These are phyloP conservation scores for Drosophila eugracilis DNA, from an alignment of 1,140 invertebrate species.

Conservation along the genomic window DNA sequence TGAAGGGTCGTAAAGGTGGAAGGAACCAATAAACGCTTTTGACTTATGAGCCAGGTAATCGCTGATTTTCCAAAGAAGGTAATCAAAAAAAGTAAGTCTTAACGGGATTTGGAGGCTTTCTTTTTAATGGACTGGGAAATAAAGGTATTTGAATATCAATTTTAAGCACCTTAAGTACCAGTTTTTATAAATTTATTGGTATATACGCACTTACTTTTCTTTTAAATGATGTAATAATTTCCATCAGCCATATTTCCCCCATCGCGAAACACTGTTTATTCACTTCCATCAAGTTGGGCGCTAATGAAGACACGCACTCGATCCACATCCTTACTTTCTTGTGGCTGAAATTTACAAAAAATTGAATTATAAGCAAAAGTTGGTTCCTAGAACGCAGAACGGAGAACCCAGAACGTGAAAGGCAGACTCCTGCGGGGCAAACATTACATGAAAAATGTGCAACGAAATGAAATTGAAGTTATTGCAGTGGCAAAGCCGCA, in stretches of 20 bases:
- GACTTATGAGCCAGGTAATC: constrained; percentile 39
- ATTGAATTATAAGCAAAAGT: constrained; percentile 52
- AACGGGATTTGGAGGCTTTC: too few relatives aligned
- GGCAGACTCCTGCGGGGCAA: constrained; percentile 2
- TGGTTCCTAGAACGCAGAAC: constrained; percentile 12
- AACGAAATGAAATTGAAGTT: constrained; percentile 74
- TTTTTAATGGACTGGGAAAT: not conserved
- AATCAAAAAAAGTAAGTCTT: too few relatives aligned
- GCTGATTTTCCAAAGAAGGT: constrained; percentile 5
- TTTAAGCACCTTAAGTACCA: too few relatives aligned
- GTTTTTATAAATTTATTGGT: too few relatives aligned
- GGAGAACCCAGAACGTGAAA: too few relatives aligned
- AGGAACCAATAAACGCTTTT: constrained; percentile 31
- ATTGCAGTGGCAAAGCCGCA: constrained; percentile 55
- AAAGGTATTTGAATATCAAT: too few relatives aligned
- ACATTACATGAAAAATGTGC: constrained; percentile 64
- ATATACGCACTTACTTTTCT: too few relatives aligned
- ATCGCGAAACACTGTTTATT: not conserved
- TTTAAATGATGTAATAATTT: not conserved
- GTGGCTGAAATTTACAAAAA: constrained; percentile 30
- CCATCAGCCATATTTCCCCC: not conserved
- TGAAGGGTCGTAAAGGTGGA: constrained; percentile 17
- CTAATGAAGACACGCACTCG: constrained; percentile 34
- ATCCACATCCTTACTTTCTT: constrained; percentile 10
- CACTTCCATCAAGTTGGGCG: constrained; percentile 6